Base-by-base conservation (phyloP, 2,888 invertebrate genomes). In the Melieria omissa region DNA sequence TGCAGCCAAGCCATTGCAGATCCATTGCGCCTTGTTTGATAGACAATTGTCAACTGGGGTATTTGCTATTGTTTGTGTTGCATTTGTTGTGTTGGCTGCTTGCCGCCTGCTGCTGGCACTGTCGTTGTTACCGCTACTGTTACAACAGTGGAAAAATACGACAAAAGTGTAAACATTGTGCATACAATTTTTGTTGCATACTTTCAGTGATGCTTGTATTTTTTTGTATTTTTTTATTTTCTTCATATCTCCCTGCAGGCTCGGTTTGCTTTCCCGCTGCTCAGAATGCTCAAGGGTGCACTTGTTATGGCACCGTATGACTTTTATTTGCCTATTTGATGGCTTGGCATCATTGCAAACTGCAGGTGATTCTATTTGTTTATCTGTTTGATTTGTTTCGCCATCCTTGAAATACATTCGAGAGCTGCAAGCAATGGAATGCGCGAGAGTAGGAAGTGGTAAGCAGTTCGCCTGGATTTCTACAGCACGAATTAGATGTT, bases 41-140 rank as follows among this genome's bases (percentile, higher is more conserved):
- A 77, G 77, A 77, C 77, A 77, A 77, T 77, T 77, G 77, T 75
- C 77, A 77, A 73, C 75, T 75, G 54, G 73, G 65, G 71, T 70
- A 65, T 70, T 49, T 65, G 12, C 47, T 42, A 64, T 65, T 70
- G 58, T 29, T 49, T 63, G 47, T 55, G 42, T 58, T 10, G 7
- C 60, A 57, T 57, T 65, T 65, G 16, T 65, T 65, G 42, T 65
- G 46, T 67, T 57, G 42, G 29, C 57, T 65, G 42, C n/a, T 44
- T 52, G 46, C 9, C 29, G 29, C 29, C 29, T 29, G 29, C 29
- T 29, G 29, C 29, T 29, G 29, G 29, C 29, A 16, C 52, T 65
- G 64, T 65, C 57, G 60, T 64, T 65, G 42, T 60, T 47, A 8
- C 46, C 46, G 65, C 58, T 70, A 46, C 55, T 46, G 12, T 69